Percentiles rank a stretch among this genome's conserved stretches.
Evolutionary conservation across 2,113 vertebrate genomes (phyloP).

Genomic region (Pavo muticus): DNA sequence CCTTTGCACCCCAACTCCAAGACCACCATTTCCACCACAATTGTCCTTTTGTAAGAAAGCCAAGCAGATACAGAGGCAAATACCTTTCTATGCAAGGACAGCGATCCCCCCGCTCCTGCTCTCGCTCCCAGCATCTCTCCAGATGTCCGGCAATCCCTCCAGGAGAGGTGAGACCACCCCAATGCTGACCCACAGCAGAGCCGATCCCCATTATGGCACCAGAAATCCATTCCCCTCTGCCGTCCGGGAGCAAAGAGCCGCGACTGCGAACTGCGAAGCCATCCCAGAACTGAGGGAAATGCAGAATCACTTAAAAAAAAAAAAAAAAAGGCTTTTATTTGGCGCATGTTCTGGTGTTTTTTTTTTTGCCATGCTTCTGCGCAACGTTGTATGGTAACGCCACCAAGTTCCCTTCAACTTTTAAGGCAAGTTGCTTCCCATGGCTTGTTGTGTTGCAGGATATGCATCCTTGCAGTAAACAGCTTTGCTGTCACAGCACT

Average conservation of each 20-base stretch:
- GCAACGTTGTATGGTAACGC: background rate
- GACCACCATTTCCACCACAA: background rate
- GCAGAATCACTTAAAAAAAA: constrained; percentile 19
- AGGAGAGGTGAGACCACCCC: background rate
- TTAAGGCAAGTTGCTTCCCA: constrained; percentile 4
- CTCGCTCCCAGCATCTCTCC: constrained; percentile 31
- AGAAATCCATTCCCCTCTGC: background rate
- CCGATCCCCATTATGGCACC: background rate
- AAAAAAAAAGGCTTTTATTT: constrained; percentile 4
- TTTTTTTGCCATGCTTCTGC: background rate
- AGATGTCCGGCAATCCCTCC: constrained; percentile 8
- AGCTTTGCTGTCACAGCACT: background rate
- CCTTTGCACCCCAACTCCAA: background rate
- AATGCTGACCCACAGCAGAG: background rate
- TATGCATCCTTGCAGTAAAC: background rate
- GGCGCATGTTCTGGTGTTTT: background rate
- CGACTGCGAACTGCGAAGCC: constrained; percentile 12
- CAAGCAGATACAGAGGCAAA: constrained; percentile 47
- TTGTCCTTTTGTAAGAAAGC: background rate
- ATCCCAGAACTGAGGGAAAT: constrained; percentile 26
- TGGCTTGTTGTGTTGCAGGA: constrained; percentile 22
- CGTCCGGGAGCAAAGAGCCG: background rate
- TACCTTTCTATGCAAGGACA: constrained; percentile 49
- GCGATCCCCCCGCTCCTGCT: constrained; percentile 8
- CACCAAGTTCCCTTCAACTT: constrained; percentile 54